A percentile compares a stretch with the other conserved stretches of the same genome.
Evolutionary conservation across 2,888 invertebrate species (phyloP).

Genomic region (Andrena bucephala): DNA sequence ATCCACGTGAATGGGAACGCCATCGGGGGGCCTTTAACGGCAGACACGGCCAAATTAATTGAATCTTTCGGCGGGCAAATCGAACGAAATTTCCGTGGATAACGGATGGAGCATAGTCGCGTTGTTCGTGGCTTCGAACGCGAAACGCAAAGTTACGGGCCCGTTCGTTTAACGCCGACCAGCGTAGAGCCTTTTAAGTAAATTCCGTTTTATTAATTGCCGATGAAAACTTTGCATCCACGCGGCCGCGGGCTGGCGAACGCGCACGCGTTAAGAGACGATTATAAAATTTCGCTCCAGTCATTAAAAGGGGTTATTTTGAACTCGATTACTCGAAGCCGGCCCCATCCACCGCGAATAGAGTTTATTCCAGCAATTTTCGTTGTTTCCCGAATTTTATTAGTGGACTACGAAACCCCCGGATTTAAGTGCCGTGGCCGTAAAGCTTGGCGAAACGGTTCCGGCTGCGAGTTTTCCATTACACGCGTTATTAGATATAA

Average conservation of each 20-base stretch:
- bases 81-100: not conserved
- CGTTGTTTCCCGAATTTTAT: conserved; percentile 44
- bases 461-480: not conserved
- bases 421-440: conserved; percentile 16
- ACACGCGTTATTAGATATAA: conserved; percentile 1
- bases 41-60: conserved; percentile 3
- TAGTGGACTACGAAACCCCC: conserved; percentile 2
- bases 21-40: not conserved
- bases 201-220: conserved; percentile 36
- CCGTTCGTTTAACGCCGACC: conserved; percentile 7
- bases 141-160: not conserved
- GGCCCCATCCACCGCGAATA: not conserved
- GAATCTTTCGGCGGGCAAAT: not conserved
- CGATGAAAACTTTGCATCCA: conserved; percentile 4
- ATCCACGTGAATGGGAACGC: not conserved
- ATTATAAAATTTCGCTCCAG: conserved; percentile 50
- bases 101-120: not conserved
- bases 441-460: not conserved
- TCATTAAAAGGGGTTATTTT: conserved; percentile 29
- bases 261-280: not conserved
- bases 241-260: not conserved
- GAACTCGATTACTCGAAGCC: conserved; percentile 40
- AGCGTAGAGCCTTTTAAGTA: not conserved
- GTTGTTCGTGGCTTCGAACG: not conserved
- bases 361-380: conserved; percentile 27